Conservation (phyloP, 2,888 invertebrate genomes). For the Microplitis manilae region DNA sequence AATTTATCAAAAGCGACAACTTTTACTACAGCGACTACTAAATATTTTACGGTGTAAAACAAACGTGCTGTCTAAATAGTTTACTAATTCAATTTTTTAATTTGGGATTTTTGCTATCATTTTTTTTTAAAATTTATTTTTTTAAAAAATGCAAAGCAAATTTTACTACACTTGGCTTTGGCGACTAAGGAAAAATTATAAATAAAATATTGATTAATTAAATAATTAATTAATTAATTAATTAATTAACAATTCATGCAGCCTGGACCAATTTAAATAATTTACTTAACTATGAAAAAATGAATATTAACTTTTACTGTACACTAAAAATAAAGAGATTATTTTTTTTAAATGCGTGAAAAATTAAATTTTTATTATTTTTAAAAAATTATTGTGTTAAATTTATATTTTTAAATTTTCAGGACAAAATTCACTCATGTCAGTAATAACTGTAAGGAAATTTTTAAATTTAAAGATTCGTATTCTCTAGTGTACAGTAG, state of each 20-base stretch:
- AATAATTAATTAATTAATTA: background rate
- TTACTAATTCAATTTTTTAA: background rate
- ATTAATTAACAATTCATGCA: constrained; percentile 49
- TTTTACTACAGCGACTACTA: constrained; percentile 2
- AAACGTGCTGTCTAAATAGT: constrained; percentile 2
- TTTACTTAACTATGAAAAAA: constrained; percentile 39
- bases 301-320: background rate
- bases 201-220: background rate
- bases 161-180: constrained; percentile 44
- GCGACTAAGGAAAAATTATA: constrained; percentile 30
- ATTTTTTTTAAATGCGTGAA: too few relatives aligned
- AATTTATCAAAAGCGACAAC: background rate
- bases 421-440: too few relatives aligned
- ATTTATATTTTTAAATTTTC: too few relatives aligned
- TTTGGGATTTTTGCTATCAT: constrained; percentile 5
- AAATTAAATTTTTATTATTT: too few relatives aligned
- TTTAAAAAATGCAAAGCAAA: background rate
- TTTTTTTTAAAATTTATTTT: constrained; percentile 2
- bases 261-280: constrained; percentile 48
- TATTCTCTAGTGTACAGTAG: too few relatives aligned
- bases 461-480: too few relatives aligned
- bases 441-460: too few relatives aligned
- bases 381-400: too few relatives aligned
- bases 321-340: too few relatives aligned
- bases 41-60: background rate